A percentile compares a stretch with the other conserved stretches of the same genome.
phyloP scores from a whole-genome alignment of 2,888 invertebrate genomes.

The Mechanitis mazaeus region DNA sequence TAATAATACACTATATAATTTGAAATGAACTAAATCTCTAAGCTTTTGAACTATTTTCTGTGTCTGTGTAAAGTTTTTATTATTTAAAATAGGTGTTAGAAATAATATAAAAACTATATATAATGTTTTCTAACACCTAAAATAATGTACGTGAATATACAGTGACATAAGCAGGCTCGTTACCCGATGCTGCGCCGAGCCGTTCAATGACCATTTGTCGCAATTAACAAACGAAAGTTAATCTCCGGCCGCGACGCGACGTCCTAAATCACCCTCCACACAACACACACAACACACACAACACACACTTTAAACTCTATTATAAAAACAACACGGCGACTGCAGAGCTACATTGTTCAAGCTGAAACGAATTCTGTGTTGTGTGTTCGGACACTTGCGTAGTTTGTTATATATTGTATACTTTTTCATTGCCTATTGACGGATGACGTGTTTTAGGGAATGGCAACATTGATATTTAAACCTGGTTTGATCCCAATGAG shows the following conservation, averaged over 20 bases:
- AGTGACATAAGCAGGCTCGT: conserved; percentile 6
- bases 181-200: conserved; percentile 44
- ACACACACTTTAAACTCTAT: conserved; percentile 1
- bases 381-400: not conserved
- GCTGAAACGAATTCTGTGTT: conserved; percentile 2
- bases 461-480: not conserved
- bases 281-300: conserved; percentile 1
- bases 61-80: too few species aligned
- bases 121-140: not conserved
- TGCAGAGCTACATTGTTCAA: not conserved
- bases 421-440: not conserved
- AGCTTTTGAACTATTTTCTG: too few species aligned
- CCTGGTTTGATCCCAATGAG: too few species aligned
- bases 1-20: too few species aligned
- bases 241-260: conserved; percentile 61
- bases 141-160: not conserved
- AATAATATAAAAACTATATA: too few species aligned
- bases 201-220: conserved; percentile 62
- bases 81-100: too few species aligned
- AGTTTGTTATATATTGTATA: not conserved
- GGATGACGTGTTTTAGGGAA: not conserved
- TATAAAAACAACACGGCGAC: not conserved
- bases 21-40: too few species aligned
- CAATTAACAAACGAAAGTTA: conserved; percentile 66
- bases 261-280: conserved; percentile 53